These are phyloP conservation scores for Aricia artaxerxes DNA, from an alignment of 2,888 invertebrate genomes.

Conservation along the genomic window DNA sequence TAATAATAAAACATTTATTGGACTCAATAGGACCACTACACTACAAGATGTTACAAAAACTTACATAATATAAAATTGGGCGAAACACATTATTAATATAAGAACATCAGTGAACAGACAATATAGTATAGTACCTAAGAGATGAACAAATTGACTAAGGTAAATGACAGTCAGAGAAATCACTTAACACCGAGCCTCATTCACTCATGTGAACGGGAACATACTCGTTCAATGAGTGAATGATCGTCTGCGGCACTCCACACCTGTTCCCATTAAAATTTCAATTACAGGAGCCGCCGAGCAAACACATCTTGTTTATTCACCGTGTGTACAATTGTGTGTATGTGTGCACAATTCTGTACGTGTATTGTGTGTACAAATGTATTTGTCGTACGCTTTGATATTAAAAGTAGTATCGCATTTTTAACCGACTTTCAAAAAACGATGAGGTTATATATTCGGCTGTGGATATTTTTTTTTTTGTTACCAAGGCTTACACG, in stretches of 20 bases:
- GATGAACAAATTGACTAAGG: neutral
- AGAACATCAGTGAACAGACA: no score
- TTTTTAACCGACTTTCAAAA: neutral
- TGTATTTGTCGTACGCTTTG: conserved; percentile 14
- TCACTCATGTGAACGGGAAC: conserved; percentile 1
- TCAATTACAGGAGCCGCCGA: conserved; percentile 52
- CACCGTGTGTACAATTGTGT: neutral
- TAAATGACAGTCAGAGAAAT: neutral
- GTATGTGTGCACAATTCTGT: neutral
- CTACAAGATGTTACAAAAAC: no score
- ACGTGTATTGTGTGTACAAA: neutral
- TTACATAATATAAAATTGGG: no score
- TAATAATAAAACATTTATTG: no score
- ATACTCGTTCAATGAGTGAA: neutral
- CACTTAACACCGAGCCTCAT: neutral
- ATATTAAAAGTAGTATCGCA: neutral
- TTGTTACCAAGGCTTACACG: neutral
- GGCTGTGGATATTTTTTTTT: no score
- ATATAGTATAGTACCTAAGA: no score
- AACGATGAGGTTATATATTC: no score
- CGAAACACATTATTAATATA: no score
- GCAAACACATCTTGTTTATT: conserved; percentile 31
- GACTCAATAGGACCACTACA: no score
- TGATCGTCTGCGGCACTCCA: conserved; percentile 36
- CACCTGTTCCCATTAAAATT: conserved; percentile 66